Conservation (phyloP, 2,797 vertebrate species). For the Mus minutoides region DNA sequence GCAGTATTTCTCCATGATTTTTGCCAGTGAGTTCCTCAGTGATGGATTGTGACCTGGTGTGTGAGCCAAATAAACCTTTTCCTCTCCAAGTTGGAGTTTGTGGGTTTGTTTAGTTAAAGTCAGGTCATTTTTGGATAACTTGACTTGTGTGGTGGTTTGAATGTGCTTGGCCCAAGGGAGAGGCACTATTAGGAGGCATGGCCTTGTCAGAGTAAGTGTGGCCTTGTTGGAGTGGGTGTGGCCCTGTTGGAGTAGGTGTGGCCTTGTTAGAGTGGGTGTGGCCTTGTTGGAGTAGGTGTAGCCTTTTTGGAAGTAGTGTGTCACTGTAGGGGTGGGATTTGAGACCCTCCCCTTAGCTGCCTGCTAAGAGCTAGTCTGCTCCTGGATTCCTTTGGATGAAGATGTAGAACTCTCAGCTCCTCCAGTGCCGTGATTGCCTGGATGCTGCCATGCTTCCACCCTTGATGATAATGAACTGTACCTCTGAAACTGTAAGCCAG, state of each 20-base stretch:
- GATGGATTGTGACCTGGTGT: not conserved
- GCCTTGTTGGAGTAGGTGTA: too few species aligned
- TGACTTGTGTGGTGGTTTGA: not conserved
- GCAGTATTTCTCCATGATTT: not conserved
- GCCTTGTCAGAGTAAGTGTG: not conserved
- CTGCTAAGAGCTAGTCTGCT: not conserved
- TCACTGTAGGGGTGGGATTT: not conserved
- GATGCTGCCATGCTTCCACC: not conserved
- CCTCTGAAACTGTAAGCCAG: not conserved
- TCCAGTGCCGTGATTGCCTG: not conserved
- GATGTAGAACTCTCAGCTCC: not conserved
- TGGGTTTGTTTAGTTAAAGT: not conserved
- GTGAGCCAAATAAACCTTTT: not conserved
- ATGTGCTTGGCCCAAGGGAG: not conserved
- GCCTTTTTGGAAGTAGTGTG: not conserved
- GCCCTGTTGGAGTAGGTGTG: not conserved
- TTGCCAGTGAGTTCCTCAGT: not conserved
- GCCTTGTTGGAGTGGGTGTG: not conserved
- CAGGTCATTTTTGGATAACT: not conserved
- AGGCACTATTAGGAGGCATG: not conserved
- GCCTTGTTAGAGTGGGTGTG: not conserved
- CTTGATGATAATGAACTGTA: not conserved
- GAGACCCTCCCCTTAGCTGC: not conserved
- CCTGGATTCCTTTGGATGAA: not conserved
- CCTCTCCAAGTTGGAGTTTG: not conserved